Evolutionary conservation across 2,888 invertebrate genomes (phyloP), one percentile per base, ranked within the genome.

Genomic region (Helleia helle): DNA sequence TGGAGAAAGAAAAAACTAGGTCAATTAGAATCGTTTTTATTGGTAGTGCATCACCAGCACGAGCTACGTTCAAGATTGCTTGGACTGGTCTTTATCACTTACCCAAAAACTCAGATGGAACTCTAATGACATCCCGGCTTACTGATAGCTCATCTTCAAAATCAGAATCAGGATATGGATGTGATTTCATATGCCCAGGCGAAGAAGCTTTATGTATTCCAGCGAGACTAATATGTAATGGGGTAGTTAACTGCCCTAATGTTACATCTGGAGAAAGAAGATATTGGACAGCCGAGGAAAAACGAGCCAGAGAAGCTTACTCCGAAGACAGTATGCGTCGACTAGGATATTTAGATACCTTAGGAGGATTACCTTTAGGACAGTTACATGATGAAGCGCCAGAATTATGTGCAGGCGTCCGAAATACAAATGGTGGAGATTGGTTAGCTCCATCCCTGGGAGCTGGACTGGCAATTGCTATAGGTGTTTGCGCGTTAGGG

Each of bases 1-100:
- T 87, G 24, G 87, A 88, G 56, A 88, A 88, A 50, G 85, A 85
- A 40, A 88, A 89, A 50, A 89, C 89, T 1, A 73, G 90, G 43
- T 89, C 90, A 0, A 87, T 91, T 26, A 86, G 90, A 43, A 90
- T 93, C 43, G 91, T 92, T 38, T 93, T 92, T 46, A 90, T 90
- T 0, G 89, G 89, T 1, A 92, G 93, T 27, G 89, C 92, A 0
- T 92, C 93, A 48, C 93, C 95, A 0, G 93, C 94, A 0, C 86
- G 93, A 44, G 93, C 94, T 6, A 91, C 93, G 7, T 95, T 96
- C 62, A 94, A 94, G 63, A 90, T 96, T 24, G 93, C 93, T 8
- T 96, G 95, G 95, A 95, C 95, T 1, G 95, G 95, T 54, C 85
- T 95, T 27, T 94, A 91, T 62, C 95, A 95, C 68, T 77, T 95